A percentile compares a stretch with the other conserved stretches of the same genome.
Evolutionary conservation across 2,888 invertebrate genomes (phyloP).

Genomic region (Griposia aprilina): DNA sequence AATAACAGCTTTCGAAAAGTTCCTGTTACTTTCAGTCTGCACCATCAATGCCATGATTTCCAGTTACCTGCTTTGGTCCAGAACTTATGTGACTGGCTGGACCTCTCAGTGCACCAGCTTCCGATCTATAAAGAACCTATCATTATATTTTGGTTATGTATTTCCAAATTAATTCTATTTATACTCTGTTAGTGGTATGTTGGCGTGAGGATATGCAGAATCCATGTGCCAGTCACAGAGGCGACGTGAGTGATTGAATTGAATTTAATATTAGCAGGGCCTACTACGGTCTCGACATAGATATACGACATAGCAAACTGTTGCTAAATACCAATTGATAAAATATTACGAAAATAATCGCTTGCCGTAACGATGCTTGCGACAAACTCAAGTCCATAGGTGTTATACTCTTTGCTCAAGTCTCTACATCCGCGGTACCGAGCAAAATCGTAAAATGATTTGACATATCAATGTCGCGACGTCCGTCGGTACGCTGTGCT

Average conservation of each 20-base stretch:
- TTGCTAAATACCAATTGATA: too few species aligned
- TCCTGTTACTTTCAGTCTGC: neutral
- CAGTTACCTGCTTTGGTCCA: neutral
- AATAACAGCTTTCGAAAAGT: neutral
- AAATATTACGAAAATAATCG: too few species aligned
- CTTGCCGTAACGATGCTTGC: too few species aligned
- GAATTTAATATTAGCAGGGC: constrained; percentile 62
- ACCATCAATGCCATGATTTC: neutral
- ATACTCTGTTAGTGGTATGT: constrained; percentile 16
- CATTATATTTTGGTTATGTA: neutral
- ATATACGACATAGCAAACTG: too few species aligned
- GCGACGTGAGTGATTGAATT: constrained; percentile 72
- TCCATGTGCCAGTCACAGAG: constrained; percentile 57
- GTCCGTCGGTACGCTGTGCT: too few species aligned
- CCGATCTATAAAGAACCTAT: neutral
- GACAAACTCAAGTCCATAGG: too few species aligned
- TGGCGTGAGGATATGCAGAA: constrained; percentile 45
- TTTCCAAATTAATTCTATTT: constrained; percentile 18
- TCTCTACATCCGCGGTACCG: too few species aligned
- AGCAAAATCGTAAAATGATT: too few species aligned
- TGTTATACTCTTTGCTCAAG: too few species aligned
- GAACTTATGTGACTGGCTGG: too few species aligned
- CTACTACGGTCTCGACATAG: too few species aligned
- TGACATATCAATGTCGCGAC: too few species aligned
- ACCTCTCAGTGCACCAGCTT: neutral